Evolutionary conservation across 2,888 invertebrate genomes (phyloP).

Genomic region (Cecidostiba fungosa): DNA sequence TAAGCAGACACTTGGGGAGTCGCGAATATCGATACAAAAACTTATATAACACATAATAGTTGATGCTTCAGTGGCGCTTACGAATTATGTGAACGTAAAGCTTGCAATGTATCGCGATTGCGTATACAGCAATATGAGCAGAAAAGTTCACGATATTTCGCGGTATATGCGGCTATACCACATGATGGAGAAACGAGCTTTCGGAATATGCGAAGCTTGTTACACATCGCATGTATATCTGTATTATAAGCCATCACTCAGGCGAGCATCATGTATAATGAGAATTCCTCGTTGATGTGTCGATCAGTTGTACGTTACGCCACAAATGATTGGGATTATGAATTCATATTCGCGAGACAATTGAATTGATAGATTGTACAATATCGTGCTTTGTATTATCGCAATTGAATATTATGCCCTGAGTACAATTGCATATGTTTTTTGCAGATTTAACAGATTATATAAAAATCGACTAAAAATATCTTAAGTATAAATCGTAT

Average conservation of each 20-base stretch:
- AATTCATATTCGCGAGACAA: not conserved
- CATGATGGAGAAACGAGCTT: not conserved
- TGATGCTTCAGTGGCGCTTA: not conserved
- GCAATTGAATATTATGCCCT: no score
- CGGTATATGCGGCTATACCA: not conserved
- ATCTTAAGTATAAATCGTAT: no score
- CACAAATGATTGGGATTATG: not conserved
- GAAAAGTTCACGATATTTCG: constrained; percentile 12
- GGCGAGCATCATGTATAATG: not conserved
- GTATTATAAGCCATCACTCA: no score
- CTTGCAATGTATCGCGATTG: not conserved
- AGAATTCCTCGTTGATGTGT: constrained; percentile 7
- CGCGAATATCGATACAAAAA: not conserved
- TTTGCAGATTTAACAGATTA: not conserved
- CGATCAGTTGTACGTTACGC: not conserved
- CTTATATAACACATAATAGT: no score
- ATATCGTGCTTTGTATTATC: no score
- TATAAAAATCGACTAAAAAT: no score
- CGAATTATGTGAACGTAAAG: constrained; percentile 19
- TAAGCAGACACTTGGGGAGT: constrained; percentile 11
- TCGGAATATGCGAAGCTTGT: not conserved
- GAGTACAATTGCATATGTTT: not conserved
- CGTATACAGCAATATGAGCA: not conserved
- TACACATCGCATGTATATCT: no score
- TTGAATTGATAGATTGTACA: not conserved